Evolutionary conservation across 2,113 vertebrate genomes (phyloP).

Genomic region (Macquaria australasica): DNA sequence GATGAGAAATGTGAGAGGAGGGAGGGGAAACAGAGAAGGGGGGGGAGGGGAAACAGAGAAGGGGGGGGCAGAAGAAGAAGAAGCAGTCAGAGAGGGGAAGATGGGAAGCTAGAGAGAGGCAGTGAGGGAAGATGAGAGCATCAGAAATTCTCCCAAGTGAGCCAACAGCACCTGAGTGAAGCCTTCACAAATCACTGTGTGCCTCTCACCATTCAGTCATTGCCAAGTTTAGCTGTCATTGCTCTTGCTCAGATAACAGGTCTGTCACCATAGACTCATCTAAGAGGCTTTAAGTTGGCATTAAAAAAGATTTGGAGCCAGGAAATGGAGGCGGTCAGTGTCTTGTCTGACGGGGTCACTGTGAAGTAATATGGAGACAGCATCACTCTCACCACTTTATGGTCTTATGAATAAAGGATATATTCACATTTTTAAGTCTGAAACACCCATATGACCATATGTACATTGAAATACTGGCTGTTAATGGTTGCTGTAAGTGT

Average conservation of each 20-base stretch:
- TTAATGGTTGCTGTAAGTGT: neutral
- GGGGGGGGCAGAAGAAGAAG: neutral
- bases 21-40: neutral
- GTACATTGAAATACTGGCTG: neutral
- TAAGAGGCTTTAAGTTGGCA: conserved; percentile 32
- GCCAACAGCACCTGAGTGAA: conserved; percentile 20
- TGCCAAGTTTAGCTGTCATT: conserved; percentile 33
- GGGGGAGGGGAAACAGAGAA: neutral
- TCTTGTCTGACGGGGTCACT: neutral
- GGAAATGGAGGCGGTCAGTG: neutral
- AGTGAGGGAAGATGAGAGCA: neutral
- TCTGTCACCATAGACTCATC: conserved; percentile 23
- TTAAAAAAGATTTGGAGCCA: neutral
- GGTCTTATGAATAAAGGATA: neutral
- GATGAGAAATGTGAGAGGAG: neutral
- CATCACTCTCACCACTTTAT: neutral
- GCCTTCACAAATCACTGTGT: conserved; percentile 43
- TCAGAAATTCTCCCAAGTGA: conserved; percentile 3
- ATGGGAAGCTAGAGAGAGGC: neutral
- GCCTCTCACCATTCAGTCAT: conserved; percentile 34
- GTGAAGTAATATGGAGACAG: neutral
- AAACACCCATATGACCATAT: neutral
- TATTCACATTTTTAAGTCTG: neutral
- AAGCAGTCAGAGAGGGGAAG: neutral
- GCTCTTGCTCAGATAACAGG: conserved; percentile 28